Evolutionary conservation across 2,888 invertebrate genomes (phyloP).

Genomic region (Hesperia comma): DNA sequence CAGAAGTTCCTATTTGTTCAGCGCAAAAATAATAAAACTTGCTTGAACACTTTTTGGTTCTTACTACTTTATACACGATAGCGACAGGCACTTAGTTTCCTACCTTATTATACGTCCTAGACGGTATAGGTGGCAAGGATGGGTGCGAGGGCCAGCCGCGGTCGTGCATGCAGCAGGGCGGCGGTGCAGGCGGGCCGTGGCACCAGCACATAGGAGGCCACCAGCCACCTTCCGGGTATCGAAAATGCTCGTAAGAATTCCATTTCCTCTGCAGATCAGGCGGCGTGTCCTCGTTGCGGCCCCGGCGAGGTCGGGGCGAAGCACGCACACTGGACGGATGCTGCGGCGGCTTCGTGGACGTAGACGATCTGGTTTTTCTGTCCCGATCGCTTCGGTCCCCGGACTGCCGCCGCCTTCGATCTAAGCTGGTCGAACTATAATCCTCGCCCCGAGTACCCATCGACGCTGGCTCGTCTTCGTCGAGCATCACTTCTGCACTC

Average conservation of each 20-base stretch:
- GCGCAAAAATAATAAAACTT: no score
- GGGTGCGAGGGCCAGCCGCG: slow-evolving; percentile 80
- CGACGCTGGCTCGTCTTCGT: slow-evolving; percentile 56
- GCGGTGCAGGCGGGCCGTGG: slow-evolving; percentile 73
- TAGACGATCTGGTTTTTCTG: slow-evolving; percentile 85
- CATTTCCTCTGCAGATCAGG: slow-evolving; percentile 76
- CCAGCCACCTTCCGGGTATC: slow-evolving; percentile 83
- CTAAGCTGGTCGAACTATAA: slow-evolving; percentile 78
- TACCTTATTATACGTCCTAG: slow-evolving; percentile 75
- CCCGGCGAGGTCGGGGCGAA: slow-evolving; percentile 70
- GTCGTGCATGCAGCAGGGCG: slow-evolving; percentile 78
- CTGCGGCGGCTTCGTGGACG: slow-evolving; percentile 80
- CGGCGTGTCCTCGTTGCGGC: slow-evolving; percentile 69
- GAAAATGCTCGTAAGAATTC: slow-evolving; percentile 85
- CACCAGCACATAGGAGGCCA: slow-evolving; percentile 80
- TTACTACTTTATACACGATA: background rate
- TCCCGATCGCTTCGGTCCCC: slow-evolving; percentile 85
- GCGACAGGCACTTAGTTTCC: background rate
- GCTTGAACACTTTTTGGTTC: background rate
- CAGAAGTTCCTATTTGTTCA: background rate
- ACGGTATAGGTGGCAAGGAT: slow-evolving; percentile 66
- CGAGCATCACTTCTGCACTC: slow-evolving; percentile 65
- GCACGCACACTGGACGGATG: slow-evolving; percentile 72
- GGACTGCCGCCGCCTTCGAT: slow-evolving; percentile 80
- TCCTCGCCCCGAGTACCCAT: slow-evolving; percentile 65